phyloP scores from a whole-genome alignment of 2,888 invertebrate genomes.

The Caenorhabditis uteleia region DNA sequence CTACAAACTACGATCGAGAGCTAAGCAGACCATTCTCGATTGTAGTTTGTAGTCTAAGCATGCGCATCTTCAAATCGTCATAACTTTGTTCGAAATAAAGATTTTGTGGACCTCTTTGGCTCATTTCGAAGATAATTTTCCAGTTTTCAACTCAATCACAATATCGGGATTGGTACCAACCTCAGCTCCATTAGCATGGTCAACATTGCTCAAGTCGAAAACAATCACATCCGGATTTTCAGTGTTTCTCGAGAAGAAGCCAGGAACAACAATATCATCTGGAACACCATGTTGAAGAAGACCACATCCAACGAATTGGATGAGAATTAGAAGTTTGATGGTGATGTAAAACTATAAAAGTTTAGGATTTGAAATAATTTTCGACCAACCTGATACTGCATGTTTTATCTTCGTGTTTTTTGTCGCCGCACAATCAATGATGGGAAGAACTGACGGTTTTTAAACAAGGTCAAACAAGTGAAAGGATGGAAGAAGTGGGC shows the following conservation, averaged over 20 bases:
- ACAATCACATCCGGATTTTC: conserved; percentile 3
- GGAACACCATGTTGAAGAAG: too few relatives aligned
- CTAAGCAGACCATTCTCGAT: too few relatives aligned
- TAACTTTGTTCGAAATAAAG: too few relatives aligned
- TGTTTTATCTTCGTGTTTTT: neutral
- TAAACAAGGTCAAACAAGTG: conserved; percentile 30
- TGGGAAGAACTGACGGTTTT: conserved; percentile 8
- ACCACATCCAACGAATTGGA: too few relatives aligned
- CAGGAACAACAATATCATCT: neutral
- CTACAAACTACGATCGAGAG: too few relatives aligned
- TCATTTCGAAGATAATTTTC: too few relatives aligned
- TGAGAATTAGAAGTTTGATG: neutral
- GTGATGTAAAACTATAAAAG: neutral
- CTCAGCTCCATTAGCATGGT: conserved; percentile 38
- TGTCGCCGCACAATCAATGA: neutral
- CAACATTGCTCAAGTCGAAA: conserved; percentile 24
- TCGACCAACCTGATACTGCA: neutral
- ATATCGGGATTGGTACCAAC: too few relatives aligned
- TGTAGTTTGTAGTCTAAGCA: too few relatives aligned
- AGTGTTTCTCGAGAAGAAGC: neutral
- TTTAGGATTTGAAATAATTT: conserved; percentile 1
- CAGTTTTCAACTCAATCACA: neutral
- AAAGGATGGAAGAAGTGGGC: conserved; percentile 11
- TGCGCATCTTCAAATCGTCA: too few relatives aligned
- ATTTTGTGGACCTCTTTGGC: too few relatives aligned